Evolutionary conservation across 2,797 vertebrate species (phyloP).

Genomic region (Hyperoplus lanceolatus): DNA sequence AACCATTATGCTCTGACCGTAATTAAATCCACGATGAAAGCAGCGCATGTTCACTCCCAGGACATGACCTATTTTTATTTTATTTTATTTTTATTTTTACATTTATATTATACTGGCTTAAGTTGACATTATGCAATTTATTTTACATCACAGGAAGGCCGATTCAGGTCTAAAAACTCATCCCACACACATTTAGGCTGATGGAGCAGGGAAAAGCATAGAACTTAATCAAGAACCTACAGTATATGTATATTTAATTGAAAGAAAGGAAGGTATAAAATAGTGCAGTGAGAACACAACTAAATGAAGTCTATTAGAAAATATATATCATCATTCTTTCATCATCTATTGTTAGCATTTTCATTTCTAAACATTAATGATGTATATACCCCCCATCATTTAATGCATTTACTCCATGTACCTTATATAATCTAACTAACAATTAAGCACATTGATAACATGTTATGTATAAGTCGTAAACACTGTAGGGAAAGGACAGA

Average conservation of each 20-base stretch:
- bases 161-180: constrained; percentile 52
- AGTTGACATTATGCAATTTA: constrained; percentile 61
- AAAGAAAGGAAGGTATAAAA: not conserved
- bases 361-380: too few relatives aligned
- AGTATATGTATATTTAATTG: not conserved
- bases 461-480: too few relatives aligned
- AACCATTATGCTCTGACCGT: constrained; percentile 25
- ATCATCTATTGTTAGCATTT: too few relatives aligned
- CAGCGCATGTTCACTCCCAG: constrained; percentile 50
- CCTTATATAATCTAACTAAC: too few relatives aligned
- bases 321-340: too few relatives aligned
- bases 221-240: not conserved
- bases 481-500: too few relatives aligned
- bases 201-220: not conserved
- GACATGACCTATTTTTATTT: constrained; percentile 61
- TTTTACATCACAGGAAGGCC: constrained; percentile 40
- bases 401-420: too few relatives aligned
- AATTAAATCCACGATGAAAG: constrained; percentile 53
- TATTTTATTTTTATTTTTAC: constrained; percentile 25
- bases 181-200: constrained; percentile 28
- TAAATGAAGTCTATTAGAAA: not conserved
- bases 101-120: constrained; percentile 51
- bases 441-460: too few relatives aligned
- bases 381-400: too few relatives aligned
- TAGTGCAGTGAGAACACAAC: not conserved